Evolutionary conservation across 2,888 invertebrate genomes (phyloP).

Genomic region (Omphaloscelis lunosa): DNA sequence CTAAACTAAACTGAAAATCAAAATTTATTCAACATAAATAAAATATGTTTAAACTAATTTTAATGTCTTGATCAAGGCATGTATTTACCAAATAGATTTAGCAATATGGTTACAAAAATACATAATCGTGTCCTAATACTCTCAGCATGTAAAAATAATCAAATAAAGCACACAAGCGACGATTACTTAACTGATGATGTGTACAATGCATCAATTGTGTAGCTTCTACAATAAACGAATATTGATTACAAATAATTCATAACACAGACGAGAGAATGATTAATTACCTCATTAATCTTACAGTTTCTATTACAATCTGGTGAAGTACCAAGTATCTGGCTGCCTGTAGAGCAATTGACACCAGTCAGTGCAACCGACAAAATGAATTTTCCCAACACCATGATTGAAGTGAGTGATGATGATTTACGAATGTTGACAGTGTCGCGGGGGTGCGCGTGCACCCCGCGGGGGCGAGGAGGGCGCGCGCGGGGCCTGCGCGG

Average conservation of each 20-base stretch:
- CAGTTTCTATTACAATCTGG: conserved; percentile 19
- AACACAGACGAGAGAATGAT: conserved; percentile 30
- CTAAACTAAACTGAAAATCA: neutral
- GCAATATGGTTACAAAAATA: conserved; percentile 64
- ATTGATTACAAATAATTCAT: conserved; percentile 36
- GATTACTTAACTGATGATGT: conserved; percentile 62
- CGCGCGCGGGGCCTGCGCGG: conserved; percentile 75
- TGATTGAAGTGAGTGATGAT: conserved; percentile 47
- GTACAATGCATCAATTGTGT: conserved; percentile 52
- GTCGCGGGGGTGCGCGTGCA: conserved; percentile 62
- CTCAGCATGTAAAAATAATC: conserved; percentile 53
- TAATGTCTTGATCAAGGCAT: conserved; percentile 49
- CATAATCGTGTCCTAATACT: conserved; percentile 59
- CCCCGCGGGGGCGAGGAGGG: conserved; percentile 58
- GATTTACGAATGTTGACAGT: conserved; percentile 53
- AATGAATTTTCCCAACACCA: conserved; percentile 48
- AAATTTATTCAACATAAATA: conserved; percentile 29
- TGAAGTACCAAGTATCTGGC: neutral
- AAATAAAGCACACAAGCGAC: conserved; percentile 53
- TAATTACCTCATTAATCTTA: conserved; percentile 40
- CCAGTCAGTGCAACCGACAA: conserved; percentile 7
- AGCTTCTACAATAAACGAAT: conserved; percentile 24
- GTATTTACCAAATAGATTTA: conserved; percentile 55
- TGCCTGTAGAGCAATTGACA: conserved; percentile 15
- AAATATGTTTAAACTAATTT: conserved; percentile 39